Conservation (phyloP, 2,888 invertebrate species). For the Odontomyia ornata region DNA sequence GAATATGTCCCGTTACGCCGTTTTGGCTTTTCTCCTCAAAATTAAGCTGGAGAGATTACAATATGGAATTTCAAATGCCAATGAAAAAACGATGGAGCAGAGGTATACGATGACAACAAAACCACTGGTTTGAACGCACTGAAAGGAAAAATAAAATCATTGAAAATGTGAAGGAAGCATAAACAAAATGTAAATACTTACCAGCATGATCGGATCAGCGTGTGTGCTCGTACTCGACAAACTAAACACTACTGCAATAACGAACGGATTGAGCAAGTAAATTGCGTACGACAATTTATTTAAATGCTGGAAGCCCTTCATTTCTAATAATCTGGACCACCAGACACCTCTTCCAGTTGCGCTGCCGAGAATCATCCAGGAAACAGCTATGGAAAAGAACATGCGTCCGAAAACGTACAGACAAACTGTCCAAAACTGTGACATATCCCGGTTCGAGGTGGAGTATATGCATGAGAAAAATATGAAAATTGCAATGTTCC, state of each 20-base stretch:
- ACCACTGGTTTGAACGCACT: slow-evolving; percentile 60
- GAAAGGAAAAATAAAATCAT: slow-evolving; percentile 43
- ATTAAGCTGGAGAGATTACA: slow-evolving; percentile 58
- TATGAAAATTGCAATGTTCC: slow-evolving; percentile 59
- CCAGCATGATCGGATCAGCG: slow-evolving; percentile 63
- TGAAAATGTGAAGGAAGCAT: too few relatives aligned
- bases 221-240: slow-evolving; percentile 60
- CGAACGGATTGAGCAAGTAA: slow-evolving; percentile 69
- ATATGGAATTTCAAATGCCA: slow-evolving; percentile 62
- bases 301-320: slow-evolving; percentile 62
- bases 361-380: slow-evolving; percentile 69
- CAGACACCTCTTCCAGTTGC: slow-evolving; percentile 65
- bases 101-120: slow-evolving; percentile 60
- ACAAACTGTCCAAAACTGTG: slow-evolving; percentile 64
- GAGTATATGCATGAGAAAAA: slow-evolving; percentile 61
- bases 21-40: slow-evolving; percentile 44
- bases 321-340: slow-evolving; percentile 62
- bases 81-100: slow-evolving; percentile 58
- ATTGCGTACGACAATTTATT: slow-evolving; percentile 69
- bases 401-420: slow-evolving; percentile 67
- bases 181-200: slow-evolving; percentile 54
- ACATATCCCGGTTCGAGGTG: slow-evolving; percentile 62
- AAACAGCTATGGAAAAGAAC: slow-evolving; percentile 67
- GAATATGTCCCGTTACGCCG: too few relatives aligned
- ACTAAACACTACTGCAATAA: slow-evolving; percentile 66